phyloP scores from a whole-genome alignment of 1,140 invertebrate species.

The Anthonomus grandis region DNA sequence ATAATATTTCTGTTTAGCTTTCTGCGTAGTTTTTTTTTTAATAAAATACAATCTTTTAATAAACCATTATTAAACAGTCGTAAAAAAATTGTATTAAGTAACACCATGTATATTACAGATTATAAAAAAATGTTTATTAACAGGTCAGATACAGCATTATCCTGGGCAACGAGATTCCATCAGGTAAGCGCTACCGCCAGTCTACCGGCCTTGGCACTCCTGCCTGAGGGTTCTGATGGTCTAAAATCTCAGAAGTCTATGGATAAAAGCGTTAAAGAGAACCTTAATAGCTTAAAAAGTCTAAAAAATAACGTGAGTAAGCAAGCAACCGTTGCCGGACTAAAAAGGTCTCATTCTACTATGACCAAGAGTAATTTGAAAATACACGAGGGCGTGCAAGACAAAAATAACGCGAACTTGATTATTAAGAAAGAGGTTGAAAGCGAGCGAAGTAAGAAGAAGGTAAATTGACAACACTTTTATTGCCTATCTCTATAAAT shows the following conservation, averaged over 20 bases:
- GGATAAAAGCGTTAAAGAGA: constrained; percentile 45
- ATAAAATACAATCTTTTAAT: too few relatives aligned
- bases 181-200: constrained; percentile 66
- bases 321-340: constrained; percentile 35
- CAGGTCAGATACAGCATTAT: constrained; percentile 48
- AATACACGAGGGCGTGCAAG: constrained; percentile 28
- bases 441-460: constrained; percentile 27
- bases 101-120: too few relatives aligned
- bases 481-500: not conserved
- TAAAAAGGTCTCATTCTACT: constrained; percentile 30
- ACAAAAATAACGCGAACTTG: constrained; percentile 40
- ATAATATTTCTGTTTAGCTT: not conserved
- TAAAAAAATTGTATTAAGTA: too few relatives aligned
- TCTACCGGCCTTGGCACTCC: constrained; percentile 56
- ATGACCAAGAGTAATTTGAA: constrained; percentile 29
- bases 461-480: constrained; percentile 16
- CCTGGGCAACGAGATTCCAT: constrained; percentile 64
- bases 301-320: constrained; percentile 44
- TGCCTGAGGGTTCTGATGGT: constrained; percentile 48
- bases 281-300: constrained; percentile 52
- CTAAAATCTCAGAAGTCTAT: constrained; percentile 31
- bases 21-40: not conserved
- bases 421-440: constrained; percentile 39
- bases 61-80: too few relatives aligned
- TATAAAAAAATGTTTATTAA: not conserved